Conservation (phyloP, 2,797 vertebrate genomes). For the Luscinia luscinia region DNA sequence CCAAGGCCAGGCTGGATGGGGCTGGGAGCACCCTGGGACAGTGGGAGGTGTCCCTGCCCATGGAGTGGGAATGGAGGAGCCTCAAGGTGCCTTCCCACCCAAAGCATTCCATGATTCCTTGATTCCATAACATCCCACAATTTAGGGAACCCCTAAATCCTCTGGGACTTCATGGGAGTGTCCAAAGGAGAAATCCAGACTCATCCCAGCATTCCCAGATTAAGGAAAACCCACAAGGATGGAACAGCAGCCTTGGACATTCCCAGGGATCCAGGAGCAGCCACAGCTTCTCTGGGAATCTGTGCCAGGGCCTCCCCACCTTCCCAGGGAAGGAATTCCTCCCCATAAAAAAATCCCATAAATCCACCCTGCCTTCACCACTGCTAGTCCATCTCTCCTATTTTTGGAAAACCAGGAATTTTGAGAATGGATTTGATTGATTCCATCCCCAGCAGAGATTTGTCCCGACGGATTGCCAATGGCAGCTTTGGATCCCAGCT, state of each 20-base stretch:
- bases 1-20: not conserved
- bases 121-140: rapidly evolving
- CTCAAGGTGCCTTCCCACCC: not conserved
- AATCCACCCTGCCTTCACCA: not conserved
- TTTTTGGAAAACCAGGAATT: not conserved
- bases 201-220: not conserved
- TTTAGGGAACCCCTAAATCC: not conserved
- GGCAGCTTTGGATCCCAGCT: not conserved
- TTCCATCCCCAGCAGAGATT: rapidly evolving
- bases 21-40: rapidly evolving
- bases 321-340: not conserved
- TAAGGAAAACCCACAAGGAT: rapidly evolving
- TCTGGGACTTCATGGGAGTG: rapidly evolving
- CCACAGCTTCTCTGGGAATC: not conserved
- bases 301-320: not conserved
- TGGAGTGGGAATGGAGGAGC: not conserved
- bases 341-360: not conserved
- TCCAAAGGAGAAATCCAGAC: not conserved
- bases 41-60: not conserved
- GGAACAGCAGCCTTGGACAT: not conserved
- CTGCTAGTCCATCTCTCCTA: not conserved
- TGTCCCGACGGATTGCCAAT: not conserved
- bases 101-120: not conserved
- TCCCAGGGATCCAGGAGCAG: not conserved
- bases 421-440: not conserved